Evolutionary conservation across 1,140 invertebrate species (phyloP).

Genomic region (Calliopsis andreniformis): DNA sequence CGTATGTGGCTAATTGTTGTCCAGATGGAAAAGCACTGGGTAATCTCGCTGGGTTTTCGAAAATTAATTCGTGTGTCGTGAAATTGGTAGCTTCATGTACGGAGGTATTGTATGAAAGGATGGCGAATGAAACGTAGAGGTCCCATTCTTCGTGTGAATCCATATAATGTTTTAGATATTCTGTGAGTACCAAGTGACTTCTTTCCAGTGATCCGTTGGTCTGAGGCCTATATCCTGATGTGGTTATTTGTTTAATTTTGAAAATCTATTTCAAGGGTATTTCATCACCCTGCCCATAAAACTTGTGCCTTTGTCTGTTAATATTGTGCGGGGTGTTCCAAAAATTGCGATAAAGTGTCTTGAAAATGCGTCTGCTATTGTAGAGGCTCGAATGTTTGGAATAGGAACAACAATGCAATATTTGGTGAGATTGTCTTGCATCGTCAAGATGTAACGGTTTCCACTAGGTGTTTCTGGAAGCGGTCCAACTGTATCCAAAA

Average conservation of each 20-base stretch:
- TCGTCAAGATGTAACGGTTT: no score
- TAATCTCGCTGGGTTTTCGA: background rate
- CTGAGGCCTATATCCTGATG: background rate
- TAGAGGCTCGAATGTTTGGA: background rate
- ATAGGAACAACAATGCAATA: background rate
- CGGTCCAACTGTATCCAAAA: no score
- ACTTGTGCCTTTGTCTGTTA: background rate
- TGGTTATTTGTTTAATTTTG: background rate
- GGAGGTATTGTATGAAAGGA: background rate
- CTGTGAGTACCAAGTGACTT: background rate
- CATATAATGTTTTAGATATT: constrained; percentile 1
- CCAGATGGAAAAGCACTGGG: background rate
- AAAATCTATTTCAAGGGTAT: background rate
- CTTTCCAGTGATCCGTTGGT: background rate
- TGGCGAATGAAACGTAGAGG: background rate
- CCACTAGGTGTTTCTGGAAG: no score
- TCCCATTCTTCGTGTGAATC: background rate
- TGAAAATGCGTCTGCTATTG: background rate
- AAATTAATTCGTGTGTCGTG: background rate
- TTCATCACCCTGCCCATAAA: background rate
- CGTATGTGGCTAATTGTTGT: background rate
- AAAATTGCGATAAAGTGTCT: background rate
- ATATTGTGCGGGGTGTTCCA: background rate
- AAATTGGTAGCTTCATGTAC: background rate
- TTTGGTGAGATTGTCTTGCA: no score